These are phyloP conservation scores for Pseudachorutes palmiensis DNA, from an alignment of 1,140 invertebrate species.

Conservation along the genomic window DNA sequence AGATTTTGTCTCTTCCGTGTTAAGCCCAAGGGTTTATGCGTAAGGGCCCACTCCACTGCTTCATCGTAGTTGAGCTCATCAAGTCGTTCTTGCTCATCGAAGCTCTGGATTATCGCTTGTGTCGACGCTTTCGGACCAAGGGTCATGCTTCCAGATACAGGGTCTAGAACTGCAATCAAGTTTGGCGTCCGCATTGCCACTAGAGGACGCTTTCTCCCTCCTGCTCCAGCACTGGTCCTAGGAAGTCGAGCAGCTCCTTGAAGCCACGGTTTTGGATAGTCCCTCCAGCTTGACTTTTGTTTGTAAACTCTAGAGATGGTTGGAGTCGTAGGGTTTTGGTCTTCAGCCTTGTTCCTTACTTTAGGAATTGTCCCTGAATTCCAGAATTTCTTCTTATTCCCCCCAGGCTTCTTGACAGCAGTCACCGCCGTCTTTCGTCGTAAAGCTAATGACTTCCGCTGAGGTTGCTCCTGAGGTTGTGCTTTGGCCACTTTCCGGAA, in stretches of 20 bases:
- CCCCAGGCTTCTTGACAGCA: background rate
- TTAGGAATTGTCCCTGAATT: background rate
- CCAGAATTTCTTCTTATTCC: background rate
- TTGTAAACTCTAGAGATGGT: too few relatives aligned
- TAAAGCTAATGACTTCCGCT: too few relatives aligned
- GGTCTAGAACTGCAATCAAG: background rate
- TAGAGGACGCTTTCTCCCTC: background rate
- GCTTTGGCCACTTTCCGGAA: too few relatives aligned
- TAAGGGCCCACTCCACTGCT: background rate
- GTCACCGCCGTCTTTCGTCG: too few relatives aligned
- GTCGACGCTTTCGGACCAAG: background rate
- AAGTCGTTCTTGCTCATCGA: background rate
- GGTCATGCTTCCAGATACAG: background rate
- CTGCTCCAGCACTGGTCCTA: background rate
- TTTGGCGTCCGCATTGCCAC: background rate
- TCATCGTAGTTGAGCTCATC: background rate
- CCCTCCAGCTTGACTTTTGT: background rate
- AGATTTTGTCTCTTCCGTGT: background rate
- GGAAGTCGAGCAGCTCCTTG: background rate
- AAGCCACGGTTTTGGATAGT: constrained; percentile 3
- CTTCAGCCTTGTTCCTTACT: background rate
- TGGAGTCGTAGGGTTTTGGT: background rate
- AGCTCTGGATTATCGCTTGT: background rate
- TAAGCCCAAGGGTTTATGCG: background rate
- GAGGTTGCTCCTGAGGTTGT: too few relatives aligned